Conservation (phyloP, 2,113 vertebrate species). For the Probosciger aterrimus region DNA sequence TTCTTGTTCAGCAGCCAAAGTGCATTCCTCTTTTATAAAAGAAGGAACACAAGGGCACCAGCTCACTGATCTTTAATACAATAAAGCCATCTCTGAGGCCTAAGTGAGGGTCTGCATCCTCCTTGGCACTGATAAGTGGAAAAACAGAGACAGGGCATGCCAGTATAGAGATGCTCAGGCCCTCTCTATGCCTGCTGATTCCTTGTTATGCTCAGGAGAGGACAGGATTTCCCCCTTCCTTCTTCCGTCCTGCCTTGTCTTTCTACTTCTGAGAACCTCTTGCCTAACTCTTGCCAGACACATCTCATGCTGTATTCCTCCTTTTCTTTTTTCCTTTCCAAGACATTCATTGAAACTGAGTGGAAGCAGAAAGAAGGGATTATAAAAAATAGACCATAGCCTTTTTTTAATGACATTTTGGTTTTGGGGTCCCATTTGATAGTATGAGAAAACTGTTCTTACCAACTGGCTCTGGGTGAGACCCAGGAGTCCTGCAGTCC, state of each 20-base stretch:
- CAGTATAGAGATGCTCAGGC: background rate
- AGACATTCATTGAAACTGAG: background rate
- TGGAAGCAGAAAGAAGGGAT: background rate
- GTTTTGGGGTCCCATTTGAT: background rate
- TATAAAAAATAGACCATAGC: accelerated
- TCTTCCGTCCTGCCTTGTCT: background rate
- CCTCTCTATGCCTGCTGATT: background rate
- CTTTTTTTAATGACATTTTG: background rate
- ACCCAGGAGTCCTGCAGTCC: background rate
- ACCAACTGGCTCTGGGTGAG: background rate
- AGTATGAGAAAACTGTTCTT: background rate
- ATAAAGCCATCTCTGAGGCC: background rate
- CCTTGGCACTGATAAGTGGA: background rate
- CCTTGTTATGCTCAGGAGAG: background rate
- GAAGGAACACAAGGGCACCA: conserved; percentile 7
- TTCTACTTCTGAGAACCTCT: background rate
- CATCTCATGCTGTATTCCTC: background rate
- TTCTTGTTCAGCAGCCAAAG: conserved; percentile 42
- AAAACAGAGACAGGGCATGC: background rate
- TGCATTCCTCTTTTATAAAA: conserved; percentile 18
- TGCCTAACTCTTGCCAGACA: background rate
- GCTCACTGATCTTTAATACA: background rate
- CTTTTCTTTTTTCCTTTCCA: background rate
- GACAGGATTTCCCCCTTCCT: background rate
- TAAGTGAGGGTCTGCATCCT: background rate